Conservation (phyloP, 2,888 invertebrate genomes). For the Erannis defoliaria region DNA sequence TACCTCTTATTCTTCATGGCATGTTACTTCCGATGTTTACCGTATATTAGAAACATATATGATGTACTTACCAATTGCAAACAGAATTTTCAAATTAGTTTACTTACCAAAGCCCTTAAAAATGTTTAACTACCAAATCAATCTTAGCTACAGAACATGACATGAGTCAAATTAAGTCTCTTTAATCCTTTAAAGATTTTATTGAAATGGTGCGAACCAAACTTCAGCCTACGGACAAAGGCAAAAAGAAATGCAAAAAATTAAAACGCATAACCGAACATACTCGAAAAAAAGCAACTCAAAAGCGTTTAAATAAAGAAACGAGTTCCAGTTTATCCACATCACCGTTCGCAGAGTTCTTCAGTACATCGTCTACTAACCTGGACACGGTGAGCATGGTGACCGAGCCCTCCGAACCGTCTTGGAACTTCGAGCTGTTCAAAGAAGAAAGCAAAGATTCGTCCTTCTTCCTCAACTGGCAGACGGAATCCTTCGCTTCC, state of each 20-base stretch:
- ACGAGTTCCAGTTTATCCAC: background rate
- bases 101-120: background rate
- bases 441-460: background rate
- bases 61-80: too few species aligned
- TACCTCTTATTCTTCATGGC: background rate
- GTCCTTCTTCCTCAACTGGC: background rate
- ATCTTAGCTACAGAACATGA: background rate
- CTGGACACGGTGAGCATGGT: background rate
- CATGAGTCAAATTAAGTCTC: background rate
- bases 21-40: background rate
- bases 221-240: background rate
- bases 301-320: background rate
- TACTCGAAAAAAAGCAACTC: background rate
- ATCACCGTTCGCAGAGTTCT: background rate
- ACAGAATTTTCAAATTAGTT: too few species aligned
- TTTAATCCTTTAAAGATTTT: background rate
- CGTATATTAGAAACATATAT: background rate
- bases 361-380: background rate
- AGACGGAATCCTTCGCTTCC: background rate
- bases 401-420: conserved; percentile 4
- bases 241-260: background rate
- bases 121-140: background rate
- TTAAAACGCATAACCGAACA: background rate
- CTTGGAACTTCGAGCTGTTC: conserved; percentile 10
- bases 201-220: background rate